Evolutionary conservation across 1,140 invertebrate genomes (phyloP).

Genomic region (Drosophila orena): DNA sequence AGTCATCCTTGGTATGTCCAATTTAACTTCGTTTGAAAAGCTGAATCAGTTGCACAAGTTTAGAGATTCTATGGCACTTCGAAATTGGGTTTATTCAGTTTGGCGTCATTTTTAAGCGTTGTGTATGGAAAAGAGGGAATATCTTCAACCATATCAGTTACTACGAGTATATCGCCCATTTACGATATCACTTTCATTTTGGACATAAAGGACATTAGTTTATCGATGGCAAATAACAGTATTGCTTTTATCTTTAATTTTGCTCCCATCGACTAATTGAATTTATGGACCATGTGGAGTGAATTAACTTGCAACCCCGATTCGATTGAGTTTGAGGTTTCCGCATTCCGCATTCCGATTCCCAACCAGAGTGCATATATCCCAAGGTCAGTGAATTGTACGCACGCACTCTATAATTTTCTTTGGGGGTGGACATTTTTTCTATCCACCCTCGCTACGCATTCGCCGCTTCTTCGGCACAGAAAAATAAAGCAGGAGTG

Average conservation of each 20-base stretch:
- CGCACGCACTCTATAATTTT: conserved; percentile 1
- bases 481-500: conserved; percentile 16
- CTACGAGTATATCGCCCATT: neutral
- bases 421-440: conserved; percentile 32
- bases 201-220: neutral
- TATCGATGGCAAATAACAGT: conserved; percentile 23
- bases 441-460: conserved; percentile 21
- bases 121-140: neutral
- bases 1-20: conserved; percentile 7
- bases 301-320: conserved; percentile 44
- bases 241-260: conserved; percentile 10
- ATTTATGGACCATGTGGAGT: conserved; percentile 45
- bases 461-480: conserved; percentile 12
- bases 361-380: conserved; percentile 13
- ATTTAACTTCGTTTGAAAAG: conserved; percentile 21
- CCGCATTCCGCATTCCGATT: conserved; percentile 43
- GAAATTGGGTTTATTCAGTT: conserved; percentile 1
- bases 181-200: conserved; percentile 15
- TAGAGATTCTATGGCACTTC: conserved; percentile 1
- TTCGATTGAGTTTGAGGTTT: conserved; percentile 46
- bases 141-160: neutral
- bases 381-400: conserved; percentile 38
- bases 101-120: neutral
- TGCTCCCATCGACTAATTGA: conserved; percentile 34
- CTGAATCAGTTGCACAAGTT: conserved; percentile 15